phyloP scores from a whole-genome alignment of 2,113 vertebrate genomes.

The Callorhinus ursinus region DNA sequence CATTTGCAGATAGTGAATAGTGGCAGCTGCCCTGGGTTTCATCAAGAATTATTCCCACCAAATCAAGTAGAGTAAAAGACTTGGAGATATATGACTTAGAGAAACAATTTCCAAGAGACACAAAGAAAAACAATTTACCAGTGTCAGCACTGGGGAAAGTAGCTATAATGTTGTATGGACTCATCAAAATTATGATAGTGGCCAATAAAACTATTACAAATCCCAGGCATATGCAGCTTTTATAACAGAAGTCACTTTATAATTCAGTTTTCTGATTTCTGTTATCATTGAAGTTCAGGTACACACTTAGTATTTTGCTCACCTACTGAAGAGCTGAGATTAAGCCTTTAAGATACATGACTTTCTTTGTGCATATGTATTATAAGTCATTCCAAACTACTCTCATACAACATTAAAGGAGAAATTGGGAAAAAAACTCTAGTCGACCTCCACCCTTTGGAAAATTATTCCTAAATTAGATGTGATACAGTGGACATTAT shows the following conservation, averaged over 20 bases:
- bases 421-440: slow-evolving; percentile 7
- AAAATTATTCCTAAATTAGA: slow-evolving; percentile 46
- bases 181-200: neutral
- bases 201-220: neutral
- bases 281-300: neutral
- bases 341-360: neutral
- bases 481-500: neutral
- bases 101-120: neutral
- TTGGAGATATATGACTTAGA: neutral
- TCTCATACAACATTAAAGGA: neutral
- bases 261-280: slow-evolving; percentile 43
- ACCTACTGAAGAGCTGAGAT: neutral
- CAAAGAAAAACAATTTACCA: neutral
- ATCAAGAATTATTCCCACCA: neutral
- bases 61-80: slow-evolving; percentile 29
- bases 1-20: neutral
- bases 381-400: neutral
- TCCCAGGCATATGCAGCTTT: neutral
- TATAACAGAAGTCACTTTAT: neutral
- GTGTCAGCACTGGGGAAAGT: neutral
- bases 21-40: neutral
- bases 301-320: neutral
- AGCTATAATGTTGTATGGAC: neutral
- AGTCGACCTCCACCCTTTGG: neutral
- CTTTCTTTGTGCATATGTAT: slow-evolving; percentile 4